Percentiles rank a stretch among this genome's conserved stretches.
phyloP scores from a whole-genome alignment of 1,140 invertebrate species.

The Ptiloglossa arizonensis region DNA sequence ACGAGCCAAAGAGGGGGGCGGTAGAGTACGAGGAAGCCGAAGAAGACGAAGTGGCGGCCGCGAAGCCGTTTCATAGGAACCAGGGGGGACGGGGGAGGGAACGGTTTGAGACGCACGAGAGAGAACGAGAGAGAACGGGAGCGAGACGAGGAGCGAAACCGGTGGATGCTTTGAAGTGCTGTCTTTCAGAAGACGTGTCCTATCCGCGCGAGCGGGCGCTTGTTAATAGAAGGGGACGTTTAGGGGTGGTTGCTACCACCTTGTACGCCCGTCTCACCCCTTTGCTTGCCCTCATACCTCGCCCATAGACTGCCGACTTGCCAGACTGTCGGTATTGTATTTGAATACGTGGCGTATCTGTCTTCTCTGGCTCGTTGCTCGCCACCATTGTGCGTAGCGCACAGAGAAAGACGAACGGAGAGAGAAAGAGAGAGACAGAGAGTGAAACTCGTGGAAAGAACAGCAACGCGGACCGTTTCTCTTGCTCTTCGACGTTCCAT shows the following conservation, averaged over 20 bases:
- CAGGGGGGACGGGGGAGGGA: too few species aligned
- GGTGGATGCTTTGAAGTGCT: slow-evolving; percentile 76
- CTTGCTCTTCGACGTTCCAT: slow-evolving; percentile 10
- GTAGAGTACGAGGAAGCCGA: slow-evolving; percentile 59
- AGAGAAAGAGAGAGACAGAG: slow-evolving; percentile 7
- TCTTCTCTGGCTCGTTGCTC: slow-evolving; percentile 65
- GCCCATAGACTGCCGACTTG: slow-evolving; percentile 70
- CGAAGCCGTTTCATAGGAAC: slow-evolving; percentile 11
- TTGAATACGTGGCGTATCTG: slow-evolving; percentile 79
- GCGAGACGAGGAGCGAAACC: slow-evolving; percentile 20
- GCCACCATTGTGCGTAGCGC: slow-evolving; percentile 68
- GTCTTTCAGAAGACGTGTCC: slow-evolving; percentile 79
- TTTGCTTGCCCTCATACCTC: slow-evolving; percentile 23
- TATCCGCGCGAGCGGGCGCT: slow-evolving; percentile 76
- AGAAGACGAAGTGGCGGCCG: slow-evolving; percentile 52
- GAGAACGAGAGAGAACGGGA: neutral
- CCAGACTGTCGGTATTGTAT: slow-evolving; percentile 78
- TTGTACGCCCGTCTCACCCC: slow-evolving; percentile 32
- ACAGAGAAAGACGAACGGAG: neutral
- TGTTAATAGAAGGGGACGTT: slow-evolving; percentile 79
- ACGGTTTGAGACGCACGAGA: too few species aligned
- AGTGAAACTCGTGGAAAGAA: too few species aligned
- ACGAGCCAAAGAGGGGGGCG: slow-evolving; percentile 43
- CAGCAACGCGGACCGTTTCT: slow-evolving; percentile 44
- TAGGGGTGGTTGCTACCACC: slow-evolving; percentile 62